Evolutionary conservation across 2,797 vertebrate species (phyloP), one percentile per base, ranked within the genome.

Genomic region (Pseudotriccus pelzelni): DNA sequence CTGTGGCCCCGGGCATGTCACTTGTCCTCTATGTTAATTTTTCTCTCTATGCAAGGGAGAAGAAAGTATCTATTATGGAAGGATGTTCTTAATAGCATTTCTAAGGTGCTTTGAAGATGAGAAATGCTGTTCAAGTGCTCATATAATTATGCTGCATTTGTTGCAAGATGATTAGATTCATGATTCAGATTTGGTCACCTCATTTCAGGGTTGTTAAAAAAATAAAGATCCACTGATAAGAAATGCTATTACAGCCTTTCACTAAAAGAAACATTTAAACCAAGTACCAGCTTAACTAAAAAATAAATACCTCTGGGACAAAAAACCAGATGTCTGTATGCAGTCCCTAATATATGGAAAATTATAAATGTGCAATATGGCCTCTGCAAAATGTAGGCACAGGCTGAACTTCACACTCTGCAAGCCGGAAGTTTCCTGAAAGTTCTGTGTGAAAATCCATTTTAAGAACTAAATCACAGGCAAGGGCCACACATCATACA

Each of bases 41-140:
- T 16, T 90, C 43, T 69, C 39, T 75, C 32, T 59, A 16, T 81
- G 23, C 64, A 86, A 69, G 27, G 37, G 15, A 24, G 25, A 87
- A 8, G 30, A 55, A 25, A 67, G 12, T 32, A 87, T 53, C 59
- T 90, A 1, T 32, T 59, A 44, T 6, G 25, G 32, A 85, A 67
- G 36, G 39, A 83, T 13, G 14, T 79, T 87, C 64, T 62, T 80
- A 78, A 83, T 15, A 70, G 68, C 32, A 66, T 95, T 93, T 93
- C 12, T 86, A 67, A 94, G 90, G 81, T 89, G 87, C 86, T 92
- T 73, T 92, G 89, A 94, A 94, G 76, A 82, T 88, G 20, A 87
- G 37, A 95, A 96, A 75, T 86, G 69, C 69, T 85, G 24, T 36
- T 70, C 10, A 90, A 90, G 41, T 81, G 30, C 43, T 90, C 37